Evolutionary conservation across 1,140 invertebrate species (phyloP), one percentile per base, ranked within the genome.

Genomic region (Drosophila baimaii): DNA sequence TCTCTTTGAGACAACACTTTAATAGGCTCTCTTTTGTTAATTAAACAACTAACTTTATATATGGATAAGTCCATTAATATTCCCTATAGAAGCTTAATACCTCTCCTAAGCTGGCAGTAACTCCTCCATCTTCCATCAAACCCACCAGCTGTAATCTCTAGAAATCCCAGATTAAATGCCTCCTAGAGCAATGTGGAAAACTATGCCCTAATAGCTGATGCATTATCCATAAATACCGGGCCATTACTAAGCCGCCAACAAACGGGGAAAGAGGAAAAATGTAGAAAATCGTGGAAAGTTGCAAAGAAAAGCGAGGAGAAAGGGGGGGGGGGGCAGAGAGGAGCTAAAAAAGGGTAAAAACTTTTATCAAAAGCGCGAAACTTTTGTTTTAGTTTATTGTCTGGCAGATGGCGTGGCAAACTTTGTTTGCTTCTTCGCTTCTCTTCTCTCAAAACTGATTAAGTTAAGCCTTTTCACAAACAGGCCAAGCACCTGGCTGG

Each of bases 381-480:
- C 76, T 88, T 86, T 86, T 82, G 76, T 88, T 77, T 88, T 82
- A 88, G 79, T 86, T 86, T 86, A 82, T 82, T 86, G 82, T 83
- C 82, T 79, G 72, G 63, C 62, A 70, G 69, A 52, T 72, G 76
- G 79, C 59, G 71, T 46, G 63, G 61, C 62, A 76, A 86, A 86
- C 46, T 70, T 82, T 76, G 46, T 62, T 62, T 35, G 23, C 54
- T 10, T 5, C 17, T 41, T 27, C 27, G 2, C 27, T 7, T 7
- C 47, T 0, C 25, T 35, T 19, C 31, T 37, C 19, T 37, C 37
- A 65, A 80, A 84, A 81, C 81, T 85, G 81, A 85, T 85, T 85
- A 85, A 71, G 74, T 81, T 85, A 59, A 81, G 64, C 69, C 46
- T 19, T 25, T 33, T 31, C 13, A 29, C 7, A 46, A 19, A 13